Conservation (phyloP, 2,113 vertebrate species). For the Neolamprologus falcicula region DNA sequence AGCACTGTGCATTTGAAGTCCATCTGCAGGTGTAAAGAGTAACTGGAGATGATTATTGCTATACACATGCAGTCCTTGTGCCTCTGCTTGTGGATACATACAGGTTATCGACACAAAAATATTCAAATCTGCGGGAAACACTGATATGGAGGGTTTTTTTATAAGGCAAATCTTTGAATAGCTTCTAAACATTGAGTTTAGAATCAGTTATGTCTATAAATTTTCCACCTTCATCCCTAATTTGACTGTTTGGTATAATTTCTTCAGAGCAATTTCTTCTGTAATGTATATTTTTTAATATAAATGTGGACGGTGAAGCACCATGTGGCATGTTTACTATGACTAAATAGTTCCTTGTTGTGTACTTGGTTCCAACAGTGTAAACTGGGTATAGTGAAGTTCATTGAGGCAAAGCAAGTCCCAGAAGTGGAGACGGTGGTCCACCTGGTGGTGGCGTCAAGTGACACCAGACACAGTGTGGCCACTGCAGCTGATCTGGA, state of each 20-base stretch:
- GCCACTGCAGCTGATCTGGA: conserved; percentile 96
- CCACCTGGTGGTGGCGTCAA: conserved; percentile 93
- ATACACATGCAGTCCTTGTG: background rate
- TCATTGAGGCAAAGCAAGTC: conserved; percentile 93
- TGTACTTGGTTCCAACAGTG: conserved; percentile 70
- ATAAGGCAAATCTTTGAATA: background rate
- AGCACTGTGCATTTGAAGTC: background rate
- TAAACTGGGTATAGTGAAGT: conserved; percentile 96
- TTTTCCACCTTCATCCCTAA: background rate
- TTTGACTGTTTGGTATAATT: background rate
- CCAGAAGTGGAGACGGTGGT: conserved; percentile 92
- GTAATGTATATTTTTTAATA: background rate
- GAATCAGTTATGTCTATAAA: background rate
- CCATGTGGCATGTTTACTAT: background rate
- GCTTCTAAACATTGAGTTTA: background rate
- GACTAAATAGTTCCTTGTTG: background rate
- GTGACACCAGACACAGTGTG: conserved; percentile 93
- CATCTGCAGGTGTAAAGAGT: background rate
- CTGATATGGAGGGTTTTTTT: background rate
- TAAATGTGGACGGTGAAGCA: background rate
- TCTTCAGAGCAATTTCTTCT: background rate
- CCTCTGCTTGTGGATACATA: background rate
- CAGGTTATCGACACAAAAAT: background rate
- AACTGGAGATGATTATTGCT: background rate
- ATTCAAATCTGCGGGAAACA: background rate